These are phyloP conservation scores for Neodon shergylaensis DNA, from an alignment of 2,113 vertebrate species.

Conservation along the genomic window DNA sequence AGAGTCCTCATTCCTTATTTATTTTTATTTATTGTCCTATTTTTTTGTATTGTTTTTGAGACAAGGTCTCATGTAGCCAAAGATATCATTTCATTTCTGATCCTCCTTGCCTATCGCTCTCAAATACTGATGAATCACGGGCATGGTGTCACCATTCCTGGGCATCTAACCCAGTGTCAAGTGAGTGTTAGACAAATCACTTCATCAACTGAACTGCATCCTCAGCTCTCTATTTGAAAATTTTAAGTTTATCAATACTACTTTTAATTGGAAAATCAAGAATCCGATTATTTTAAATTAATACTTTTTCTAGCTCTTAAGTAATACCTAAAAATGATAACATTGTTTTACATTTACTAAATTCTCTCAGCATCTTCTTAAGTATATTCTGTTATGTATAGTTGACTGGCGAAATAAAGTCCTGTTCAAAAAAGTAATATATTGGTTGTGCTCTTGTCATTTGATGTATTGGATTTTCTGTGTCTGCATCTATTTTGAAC, in stretches of 20 bases:
- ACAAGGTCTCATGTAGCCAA: not conserved
- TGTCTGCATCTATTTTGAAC: not conserved
- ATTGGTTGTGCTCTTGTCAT: not conserved
- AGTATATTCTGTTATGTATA: not conserved
- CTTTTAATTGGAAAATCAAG: not conserved
- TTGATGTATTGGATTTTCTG: not conserved
- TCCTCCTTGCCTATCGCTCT: not conserved
- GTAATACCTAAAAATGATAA: constrained; percentile 18
- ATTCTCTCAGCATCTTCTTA: not conserved
- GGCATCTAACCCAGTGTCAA: not conserved
- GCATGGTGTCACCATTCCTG: no score
- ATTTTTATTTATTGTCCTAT: not conserved
- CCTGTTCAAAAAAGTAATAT: not conserved
- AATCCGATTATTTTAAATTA: constrained; percentile 14
- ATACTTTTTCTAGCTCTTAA: not conserved
- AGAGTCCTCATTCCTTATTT: not conserved
- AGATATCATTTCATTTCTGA: not conserved
- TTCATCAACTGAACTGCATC: not conserved
- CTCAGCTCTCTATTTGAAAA: not conserved
- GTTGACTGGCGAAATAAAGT: not conserved
- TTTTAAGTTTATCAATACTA: not conserved
- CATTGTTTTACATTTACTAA: constrained; percentile 21
- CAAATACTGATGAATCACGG: not conserved
- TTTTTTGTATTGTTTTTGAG: not conserved
- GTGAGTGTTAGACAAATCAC: not conserved